Percentiles rank a stretch among this genome's conserved stretches.
Evolutionary conservation across 2,888 invertebrate species (phyloP).

Genomic region (Aphrophora alni): DNA sequence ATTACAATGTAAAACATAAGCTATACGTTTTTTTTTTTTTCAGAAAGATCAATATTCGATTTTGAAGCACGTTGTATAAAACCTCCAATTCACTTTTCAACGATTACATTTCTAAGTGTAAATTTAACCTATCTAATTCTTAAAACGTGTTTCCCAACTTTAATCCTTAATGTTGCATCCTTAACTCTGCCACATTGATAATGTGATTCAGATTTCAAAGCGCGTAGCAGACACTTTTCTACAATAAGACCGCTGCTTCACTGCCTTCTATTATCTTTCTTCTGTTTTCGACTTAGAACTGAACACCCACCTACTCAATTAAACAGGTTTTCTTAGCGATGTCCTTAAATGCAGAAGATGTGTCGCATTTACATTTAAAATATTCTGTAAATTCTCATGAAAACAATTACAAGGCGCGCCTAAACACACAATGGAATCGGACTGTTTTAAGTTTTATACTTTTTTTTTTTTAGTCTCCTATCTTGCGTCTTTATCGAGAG

Average conservation of each 20-base stretch:
- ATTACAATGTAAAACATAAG: too few species aligned
- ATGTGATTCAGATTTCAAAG: not conserved
- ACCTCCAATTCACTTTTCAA: too few species aligned
- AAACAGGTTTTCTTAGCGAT: not conserved
- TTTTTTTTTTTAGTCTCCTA: not conserved
- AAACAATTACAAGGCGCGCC: conserved; percentile 1
- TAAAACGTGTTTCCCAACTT: too few species aligned
- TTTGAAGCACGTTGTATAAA: too few species aligned
- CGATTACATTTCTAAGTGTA: too few species aligned
- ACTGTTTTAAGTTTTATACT: not conserved
- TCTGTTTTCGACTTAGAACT: too few species aligned
- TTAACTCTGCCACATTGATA: not conserved
- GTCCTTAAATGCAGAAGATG: not conserved
- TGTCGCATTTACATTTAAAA: not conserved
- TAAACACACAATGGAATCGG: conserved; percentile 5
- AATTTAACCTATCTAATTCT: too few species aligned
- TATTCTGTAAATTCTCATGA: not conserved
- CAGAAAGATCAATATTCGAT: too few species aligned
- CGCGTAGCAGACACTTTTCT: not conserved
- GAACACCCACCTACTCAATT: not conserved
- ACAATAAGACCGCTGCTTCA: not conserved
- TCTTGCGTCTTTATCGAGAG: not conserved
- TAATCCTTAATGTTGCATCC: not conserved
- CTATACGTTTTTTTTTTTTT: too few species aligned
- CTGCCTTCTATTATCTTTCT: too few species aligned